Base-by-base conservation (phyloP, 2,797 vertebrate species). In the Anableps anableps region DNA sequence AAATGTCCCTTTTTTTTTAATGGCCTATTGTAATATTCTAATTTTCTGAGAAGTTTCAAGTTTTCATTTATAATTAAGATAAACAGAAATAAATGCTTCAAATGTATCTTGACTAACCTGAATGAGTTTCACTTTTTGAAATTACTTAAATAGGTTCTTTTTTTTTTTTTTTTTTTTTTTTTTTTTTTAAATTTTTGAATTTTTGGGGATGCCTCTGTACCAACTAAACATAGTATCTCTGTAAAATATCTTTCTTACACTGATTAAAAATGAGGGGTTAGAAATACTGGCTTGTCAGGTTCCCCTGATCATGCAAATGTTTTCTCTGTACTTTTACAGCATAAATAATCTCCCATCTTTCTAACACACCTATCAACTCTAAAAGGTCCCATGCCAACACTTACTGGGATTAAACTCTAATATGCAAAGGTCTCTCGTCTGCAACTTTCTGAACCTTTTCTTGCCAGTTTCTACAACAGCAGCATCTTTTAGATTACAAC, bases 401-500 rank as follows among this genome's bases (percentile, higher is more conserved):
- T 4, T n/a, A 26, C 51, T 53, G 5, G 51, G 51, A 53, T 53
- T 23, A 38, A 68, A 26, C 19, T 38, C 34, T 26, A 29, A 16
- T 29, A 26, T 29, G 13, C 41, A 47, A 47, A 71, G 19, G 53
- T 80, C 70, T 87, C 68, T 17, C 62, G 62, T 55, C 72, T 77
- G 76, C 80, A 82, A 70, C 75, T 53, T 72, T 62, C 62, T 71
- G 2, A 11, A 60, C 36, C 83, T 85, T 80, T 84, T 55, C 80
- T 83, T 76, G 77, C 86, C 90, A 86, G 76, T 78, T 70, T 74
- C 68, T 85, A 45, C 72, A 34, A 82, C 64, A 88, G 72, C 55
- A 43, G 76, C 34, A 58, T 74, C 70, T 87, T 86, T 83, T 60
- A 70, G 85, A 82, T 58, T 84, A 76, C 80, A 84, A 89, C 66